Evolutionary conservation across 2,797 vertebrate species (phyloP).

Genomic region (Natrix natrix): DNA sequence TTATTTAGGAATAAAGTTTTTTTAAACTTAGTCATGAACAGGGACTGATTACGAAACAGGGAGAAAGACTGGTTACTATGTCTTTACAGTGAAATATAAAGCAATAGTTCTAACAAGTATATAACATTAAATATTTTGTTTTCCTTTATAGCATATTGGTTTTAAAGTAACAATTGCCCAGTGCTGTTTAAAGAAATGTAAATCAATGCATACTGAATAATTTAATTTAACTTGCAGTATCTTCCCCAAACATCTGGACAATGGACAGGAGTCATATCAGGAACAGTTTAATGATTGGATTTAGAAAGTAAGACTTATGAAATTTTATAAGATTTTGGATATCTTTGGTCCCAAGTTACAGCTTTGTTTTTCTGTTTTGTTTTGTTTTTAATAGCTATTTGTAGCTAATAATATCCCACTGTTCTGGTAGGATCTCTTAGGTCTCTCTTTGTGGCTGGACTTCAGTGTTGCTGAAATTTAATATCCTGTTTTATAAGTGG

Average conservation of each 20-base stretch:
- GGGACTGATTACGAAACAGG: neutral
- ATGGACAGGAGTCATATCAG: slow-evolving; percentile 70
- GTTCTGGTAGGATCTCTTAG: neutral
- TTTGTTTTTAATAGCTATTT: neutral
- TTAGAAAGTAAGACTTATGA: slow-evolving; percentile 80
- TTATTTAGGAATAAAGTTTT: neutral
- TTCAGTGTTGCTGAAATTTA: neutral
- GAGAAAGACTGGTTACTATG: neutral
- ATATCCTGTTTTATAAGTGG: neutral
- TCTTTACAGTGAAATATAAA: neutral
- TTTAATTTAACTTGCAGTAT: slow-evolving; percentile 76
- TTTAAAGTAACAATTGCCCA: neutral
- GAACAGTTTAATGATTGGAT: slow-evolving; percentile 72
- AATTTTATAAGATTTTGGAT: neutral
- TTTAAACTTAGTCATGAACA: neutral
- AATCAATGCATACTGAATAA: neutral
- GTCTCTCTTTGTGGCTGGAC: neutral
- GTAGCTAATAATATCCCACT: neutral
- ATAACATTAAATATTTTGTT: neutral
- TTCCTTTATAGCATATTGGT: neutral
- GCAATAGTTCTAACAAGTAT: neutral
- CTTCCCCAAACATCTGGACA: slow-evolving; percentile 71
- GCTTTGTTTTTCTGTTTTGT: neutral
- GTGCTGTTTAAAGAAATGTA: neutral
- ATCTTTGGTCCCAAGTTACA: neutral